Evolutionary conservation across 2,797 vertebrate species (phyloP).

Genomic region (Sebastes glaucus): DNA sequence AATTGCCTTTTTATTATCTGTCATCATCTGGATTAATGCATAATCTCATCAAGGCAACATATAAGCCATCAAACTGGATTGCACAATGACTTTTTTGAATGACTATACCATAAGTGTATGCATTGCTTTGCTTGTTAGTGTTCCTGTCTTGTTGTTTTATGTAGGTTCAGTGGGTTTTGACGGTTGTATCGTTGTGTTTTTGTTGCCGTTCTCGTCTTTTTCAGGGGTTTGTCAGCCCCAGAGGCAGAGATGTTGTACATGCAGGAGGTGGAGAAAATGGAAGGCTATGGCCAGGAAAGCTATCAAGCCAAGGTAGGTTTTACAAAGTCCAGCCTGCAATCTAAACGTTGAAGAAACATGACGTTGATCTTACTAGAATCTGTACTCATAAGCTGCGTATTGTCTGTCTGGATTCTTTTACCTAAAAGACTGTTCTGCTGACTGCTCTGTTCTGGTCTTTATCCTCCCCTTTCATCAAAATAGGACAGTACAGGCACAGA

Average conservation of each 20-base stretch:
- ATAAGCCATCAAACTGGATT: neutral
- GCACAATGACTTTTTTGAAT: neutral
- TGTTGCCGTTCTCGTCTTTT: neutral
- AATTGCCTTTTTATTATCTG: neutral
- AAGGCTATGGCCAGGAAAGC: slow-evolving; percentile 95
- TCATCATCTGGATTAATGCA: slow-evolving; percentile 43
- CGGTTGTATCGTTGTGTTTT: neutral
- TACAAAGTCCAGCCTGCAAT: neutral
- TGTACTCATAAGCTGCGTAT: neutral
- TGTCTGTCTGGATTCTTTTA: neutral
- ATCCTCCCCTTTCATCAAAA: slow-evolving; percentile 1
- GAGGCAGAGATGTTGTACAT: slow-evolving; percentile 97
- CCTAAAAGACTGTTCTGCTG: neutral
- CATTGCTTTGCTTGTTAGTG: neutral
- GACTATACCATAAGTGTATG: neutral
- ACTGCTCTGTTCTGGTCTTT: neutral
- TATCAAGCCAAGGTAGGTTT: slow-evolving; percentile 92
- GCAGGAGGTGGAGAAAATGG: slow-evolving; percentile 97
- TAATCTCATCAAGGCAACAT: neutral
- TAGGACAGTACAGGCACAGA: slow-evolving; percentile 96
- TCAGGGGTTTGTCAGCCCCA: slow-evolving; percentile 91
- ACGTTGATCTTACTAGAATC: neutral
- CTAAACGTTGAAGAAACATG: neutral
- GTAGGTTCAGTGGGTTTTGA: neutral
- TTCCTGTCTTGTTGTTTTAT: neutral